Evolutionary conservation across 2,797 vertebrate genomes (phyloP).

Genomic region (Pipistrellus pipistrellus): DNA sequence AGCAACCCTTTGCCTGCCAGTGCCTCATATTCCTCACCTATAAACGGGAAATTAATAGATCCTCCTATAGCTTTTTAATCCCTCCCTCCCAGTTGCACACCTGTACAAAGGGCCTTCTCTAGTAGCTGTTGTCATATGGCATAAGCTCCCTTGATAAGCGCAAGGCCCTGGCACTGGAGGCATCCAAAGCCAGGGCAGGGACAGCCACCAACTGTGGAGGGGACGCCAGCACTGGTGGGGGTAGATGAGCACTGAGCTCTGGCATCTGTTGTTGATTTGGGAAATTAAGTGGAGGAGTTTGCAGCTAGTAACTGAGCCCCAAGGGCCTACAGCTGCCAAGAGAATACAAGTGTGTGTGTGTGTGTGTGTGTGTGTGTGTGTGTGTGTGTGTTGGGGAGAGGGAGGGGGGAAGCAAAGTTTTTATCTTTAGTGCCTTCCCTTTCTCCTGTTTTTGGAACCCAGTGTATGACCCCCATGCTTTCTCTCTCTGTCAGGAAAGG

Average conservation of each 20-base stretch:
- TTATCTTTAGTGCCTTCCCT: background rate
- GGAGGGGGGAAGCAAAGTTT: background rate
- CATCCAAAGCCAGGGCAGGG: background rate
- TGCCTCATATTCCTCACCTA: background rate
- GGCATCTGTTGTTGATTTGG: conserved; percentile 52
- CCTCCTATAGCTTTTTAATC: background rate
- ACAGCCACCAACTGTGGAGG: background rate
- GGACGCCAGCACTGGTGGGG: background rate
- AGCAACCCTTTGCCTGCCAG: background rate
- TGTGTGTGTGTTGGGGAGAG: no score
- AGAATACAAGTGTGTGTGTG: background rate
- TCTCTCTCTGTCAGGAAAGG: background rate
- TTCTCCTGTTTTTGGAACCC: conserved; percentile 2
- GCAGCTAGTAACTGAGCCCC: conserved; percentile 59
- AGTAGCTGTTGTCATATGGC: background rate
- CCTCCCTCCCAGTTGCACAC: no score
- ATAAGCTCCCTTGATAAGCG: background rate
- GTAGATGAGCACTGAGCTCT: background rate
- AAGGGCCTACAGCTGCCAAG: background rate
- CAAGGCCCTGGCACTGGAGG: background rate
- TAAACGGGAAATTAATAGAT: background rate
- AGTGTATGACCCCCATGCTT: rapidly evolving
- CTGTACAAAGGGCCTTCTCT: background rate
- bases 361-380: background rate
- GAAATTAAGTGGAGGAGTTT: conserved; percentile 50